Evolutionary conservation across 2,113 vertebrate species (phyloP).

Genomic region (Prionailurus viverrinus): DNA sequence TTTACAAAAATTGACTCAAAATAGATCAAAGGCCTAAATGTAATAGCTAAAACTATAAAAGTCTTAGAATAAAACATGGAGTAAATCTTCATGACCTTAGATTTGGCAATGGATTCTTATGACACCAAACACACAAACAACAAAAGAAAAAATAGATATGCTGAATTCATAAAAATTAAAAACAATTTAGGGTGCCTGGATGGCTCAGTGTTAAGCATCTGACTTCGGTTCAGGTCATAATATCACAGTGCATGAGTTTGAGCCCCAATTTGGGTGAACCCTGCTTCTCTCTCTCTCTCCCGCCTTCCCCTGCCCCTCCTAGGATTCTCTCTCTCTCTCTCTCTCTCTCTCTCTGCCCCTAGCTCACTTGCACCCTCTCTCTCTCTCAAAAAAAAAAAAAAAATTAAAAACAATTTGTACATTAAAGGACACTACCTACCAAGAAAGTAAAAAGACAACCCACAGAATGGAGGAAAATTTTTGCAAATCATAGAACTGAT

Average conservation of each 20-base stretch:
- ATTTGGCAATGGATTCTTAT: background rate
- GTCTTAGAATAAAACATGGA: background rate
- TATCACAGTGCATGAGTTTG: no score
- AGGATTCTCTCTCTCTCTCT: no score
- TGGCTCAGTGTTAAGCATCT: no score
- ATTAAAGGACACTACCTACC: background rate
- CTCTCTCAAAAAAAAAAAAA: no score
- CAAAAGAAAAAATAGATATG: background rate
- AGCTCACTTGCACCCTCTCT: no score
- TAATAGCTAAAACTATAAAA: background rate
- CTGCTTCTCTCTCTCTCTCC: no score
- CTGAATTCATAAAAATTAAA: background rate
- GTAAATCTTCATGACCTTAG: background rate
- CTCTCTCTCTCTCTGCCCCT: no score
- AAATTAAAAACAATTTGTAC: background rate
- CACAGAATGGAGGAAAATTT: background rate
- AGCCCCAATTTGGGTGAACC: no score
- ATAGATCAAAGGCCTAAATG: background rate
- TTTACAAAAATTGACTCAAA: conserved; percentile 1
- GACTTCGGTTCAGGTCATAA: no score
- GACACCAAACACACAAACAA: background rate
- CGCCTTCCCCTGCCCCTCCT: no score
- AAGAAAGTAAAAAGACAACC: background rate
- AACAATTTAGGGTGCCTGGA: background rate
- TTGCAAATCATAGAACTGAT: background rate